phyloP scores from a whole-genome alignment of 2,888 invertebrate genomes.

The Cryptops parisi region DNA sequence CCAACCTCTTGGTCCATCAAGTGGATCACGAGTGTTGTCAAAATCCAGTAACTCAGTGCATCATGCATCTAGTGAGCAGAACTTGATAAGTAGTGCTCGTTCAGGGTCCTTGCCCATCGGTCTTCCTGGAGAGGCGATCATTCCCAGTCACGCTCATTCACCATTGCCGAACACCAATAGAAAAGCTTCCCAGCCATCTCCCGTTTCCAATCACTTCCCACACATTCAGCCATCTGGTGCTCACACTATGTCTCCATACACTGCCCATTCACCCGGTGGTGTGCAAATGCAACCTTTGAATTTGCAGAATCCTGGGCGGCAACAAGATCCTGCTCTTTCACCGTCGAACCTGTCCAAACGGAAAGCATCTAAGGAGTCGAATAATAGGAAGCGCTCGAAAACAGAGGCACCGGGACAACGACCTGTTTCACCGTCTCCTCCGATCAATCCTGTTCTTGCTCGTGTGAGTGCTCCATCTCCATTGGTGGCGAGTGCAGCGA shows the following conservation, averaged over 20 bases:
- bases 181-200: slow-evolving; percentile 1
- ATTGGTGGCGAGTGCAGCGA: slow-evolving; percentile 41
- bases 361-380: slow-evolving; percentile 10
- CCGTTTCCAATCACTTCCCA: background rate
- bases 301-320: slow-evolving; percentile 40
- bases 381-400: slow-evolving; percentile 13
- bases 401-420: background rate
- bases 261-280: background rate
- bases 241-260: background rate
- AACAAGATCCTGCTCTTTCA: slow-evolving; percentile 36
- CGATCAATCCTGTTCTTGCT: slow-evolving; percentile 30
- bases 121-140: background rate
- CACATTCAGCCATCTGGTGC: background rate
- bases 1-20: slow-evolving; percentile 37
- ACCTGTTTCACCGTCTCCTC: background rate
- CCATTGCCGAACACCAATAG: slow-evolving; percentile 24
- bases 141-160: slow-evolving; percentile 21
- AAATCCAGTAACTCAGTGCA: slow-evolving; percentile 23
- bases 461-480: slow-evolving; percentile 51
- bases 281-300: slow-evolving; percentile 61
- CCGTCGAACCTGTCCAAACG: background rate
- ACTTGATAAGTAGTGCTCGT: slow-evolving; percentile 18
- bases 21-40: slow-evolving; percentile 33
- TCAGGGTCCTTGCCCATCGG: background rate
- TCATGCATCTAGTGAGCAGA: slow-evolving; percentile 24